phyloP scores from a whole-genome alignment of 2,113 vertebrate genomes.

The Rutilus rutilus region DNA sequence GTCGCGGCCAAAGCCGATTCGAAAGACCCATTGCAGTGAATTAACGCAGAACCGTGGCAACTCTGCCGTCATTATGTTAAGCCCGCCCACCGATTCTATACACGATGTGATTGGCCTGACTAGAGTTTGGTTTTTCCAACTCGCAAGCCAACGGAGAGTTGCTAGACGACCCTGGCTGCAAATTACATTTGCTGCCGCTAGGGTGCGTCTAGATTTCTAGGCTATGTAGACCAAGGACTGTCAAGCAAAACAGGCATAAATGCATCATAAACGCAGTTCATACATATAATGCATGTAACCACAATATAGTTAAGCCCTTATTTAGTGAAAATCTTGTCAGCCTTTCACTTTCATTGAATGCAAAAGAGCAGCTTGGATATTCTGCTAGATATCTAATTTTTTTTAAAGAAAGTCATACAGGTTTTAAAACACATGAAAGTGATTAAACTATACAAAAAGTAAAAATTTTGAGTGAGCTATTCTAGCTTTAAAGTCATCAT shows the following conservation, averaged over 20 bases:
- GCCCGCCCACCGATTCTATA: too few species aligned
- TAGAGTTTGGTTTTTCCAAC: too few species aligned
- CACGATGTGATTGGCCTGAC: too few species aligned
- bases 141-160: too few species aligned
- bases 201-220: too few species aligned
- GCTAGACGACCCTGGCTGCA: too few species aligned
- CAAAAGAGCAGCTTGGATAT: neutral
- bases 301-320: too few species aligned
- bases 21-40: too few species aligned
- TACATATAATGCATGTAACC: neutral
- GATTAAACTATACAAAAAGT: neutral
- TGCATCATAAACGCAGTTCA: neutral
- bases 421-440: neutral
- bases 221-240: neutral
- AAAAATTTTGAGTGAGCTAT: neutral
- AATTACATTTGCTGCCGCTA: too few species aligned
- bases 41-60: too few species aligned
- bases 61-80: too few species aligned
- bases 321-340: neutral
- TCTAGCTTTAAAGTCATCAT: neutral
- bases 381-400: neutral
- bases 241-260: neutral
- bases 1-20: too few species aligned
- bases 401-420: neutral
- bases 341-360: neutral